Percentiles rank a stretch among this genome's conserved stretches.
Conservation (phyloP, 2,113 vertebrate genomes). For the Crotalus tigris region DNA sequence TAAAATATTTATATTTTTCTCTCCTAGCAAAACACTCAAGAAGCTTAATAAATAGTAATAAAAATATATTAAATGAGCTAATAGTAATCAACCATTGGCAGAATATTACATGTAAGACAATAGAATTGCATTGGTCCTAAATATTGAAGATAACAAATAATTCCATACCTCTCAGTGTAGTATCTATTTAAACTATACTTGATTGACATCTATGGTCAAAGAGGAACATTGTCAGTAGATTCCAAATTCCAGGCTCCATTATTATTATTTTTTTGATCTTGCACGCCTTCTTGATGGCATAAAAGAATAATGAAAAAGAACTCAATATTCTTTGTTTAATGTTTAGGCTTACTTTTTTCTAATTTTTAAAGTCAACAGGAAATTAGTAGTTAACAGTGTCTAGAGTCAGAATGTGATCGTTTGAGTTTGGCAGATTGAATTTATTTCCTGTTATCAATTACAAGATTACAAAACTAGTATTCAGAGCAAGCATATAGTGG, state of each 20-base stretch:
- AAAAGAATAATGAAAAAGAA: background rate
- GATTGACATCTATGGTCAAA: background rate
- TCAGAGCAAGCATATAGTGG: background rate
- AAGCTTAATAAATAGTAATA: background rate
- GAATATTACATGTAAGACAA: background rate
- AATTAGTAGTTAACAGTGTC: background rate
- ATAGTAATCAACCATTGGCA: background rate
- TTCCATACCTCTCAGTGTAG: background rate
- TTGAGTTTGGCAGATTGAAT: background rate
- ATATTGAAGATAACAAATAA: background rate
- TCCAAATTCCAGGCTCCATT: background rate
- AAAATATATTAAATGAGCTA: background rate
- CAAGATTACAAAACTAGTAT: background rate
- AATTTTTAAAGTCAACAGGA: background rate
- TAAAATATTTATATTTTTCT: background rate
- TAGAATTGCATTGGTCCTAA: background rate
- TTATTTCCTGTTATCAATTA: background rate
- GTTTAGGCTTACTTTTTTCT: background rate
- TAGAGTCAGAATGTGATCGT: background rate
- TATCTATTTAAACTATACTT: background rate
- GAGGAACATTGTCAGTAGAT: background rate
- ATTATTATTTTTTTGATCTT: background rate
- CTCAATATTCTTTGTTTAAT: background rate
- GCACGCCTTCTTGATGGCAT: background rate
- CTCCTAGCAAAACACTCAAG: background rate